Base-by-base conservation (phyloP, 2,888 invertebrate genomes). In the Cephus pygmeus region DNA sequence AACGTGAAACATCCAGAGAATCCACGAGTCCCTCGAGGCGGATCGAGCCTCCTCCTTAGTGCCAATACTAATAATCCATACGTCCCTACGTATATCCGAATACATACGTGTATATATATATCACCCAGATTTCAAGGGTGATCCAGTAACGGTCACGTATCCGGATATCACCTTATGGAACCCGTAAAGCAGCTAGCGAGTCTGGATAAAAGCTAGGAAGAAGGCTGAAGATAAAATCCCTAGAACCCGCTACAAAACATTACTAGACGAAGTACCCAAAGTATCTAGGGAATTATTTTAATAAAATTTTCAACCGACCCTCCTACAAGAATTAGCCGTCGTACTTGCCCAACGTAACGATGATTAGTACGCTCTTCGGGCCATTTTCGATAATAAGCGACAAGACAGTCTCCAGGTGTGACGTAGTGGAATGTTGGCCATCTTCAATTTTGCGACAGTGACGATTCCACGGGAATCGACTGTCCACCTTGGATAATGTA, bases 401-500 rank as follows among this genome's bases (percentile, higher is more conserved):
- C 15, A 6, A 40, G 15, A 40, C 40, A 15, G 6, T 40, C 40
- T 15, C 2, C 2, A 40, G 15, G 6, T 15, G 40, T 40, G 40
- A 40, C 40, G 40, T 6, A 40, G 40, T 15, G 40, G 15, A 40
- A 40, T 0, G 15, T 15, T 1, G 88, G 90, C 90, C 91, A 91
- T 90, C 91, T 91, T 91, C 91, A 90, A 91, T 92, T 92, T 40
- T 89, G 90, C 89, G 88, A 91, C 92, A 40, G 40, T 15, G 91
- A 92, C 92, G 92, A 92, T 90, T 91, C 90, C 88, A 89, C 91
- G 91, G 92, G 92, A 92, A 92, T 92, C 92, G 91, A 89, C 84
- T 86, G 88, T 88, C 76, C 36, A 23, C 75, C 86, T 82, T 86
- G 79, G 81, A 69, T 40, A 6, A 15, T 40, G 40, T 40, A 40